Base-by-base conservation (phyloP, 2,888 invertebrate species). In the Germaria angustata region DNA sequence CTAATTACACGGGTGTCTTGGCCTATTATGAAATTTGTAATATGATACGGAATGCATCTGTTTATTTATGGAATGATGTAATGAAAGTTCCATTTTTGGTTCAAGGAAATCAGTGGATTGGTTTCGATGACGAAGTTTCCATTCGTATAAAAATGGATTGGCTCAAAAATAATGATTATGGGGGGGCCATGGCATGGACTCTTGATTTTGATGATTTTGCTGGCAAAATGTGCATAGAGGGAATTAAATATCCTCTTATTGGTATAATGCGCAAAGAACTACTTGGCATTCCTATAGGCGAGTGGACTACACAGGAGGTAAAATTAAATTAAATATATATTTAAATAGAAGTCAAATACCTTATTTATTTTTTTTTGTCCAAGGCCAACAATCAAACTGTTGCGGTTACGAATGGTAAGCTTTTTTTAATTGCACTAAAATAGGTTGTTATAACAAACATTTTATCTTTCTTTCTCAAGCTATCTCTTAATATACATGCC, bases 131-230 rank as follows among this genome's bases (percentile, higher is more conserved):
- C 87, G 97, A 97, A 87, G 93, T 98, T 86, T 97, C 97, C 86
- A 93, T 15, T 13, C 17, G 2, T 15, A 51, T 87, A 2, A 89
- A 97, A 97, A 97, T 96, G 94, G 95, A 95, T 78, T 98, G 98
- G 98, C 92, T 98, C 79, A 97, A 96, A 90, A 96, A 97, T 88
- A 96, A 97, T 93, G 97, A 97, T 28, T 97, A 97, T 85, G 98
- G 97, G 44, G 98, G 98, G 20, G 97, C 98, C 75, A 98, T 98
- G 97, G 95, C 98, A 63, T 98, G 98, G 98, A 97, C 98, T 0
- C 93, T 98, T 28, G 98, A 98, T 88, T 91, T 98, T 97, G 98
- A 98, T 88, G 98, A 98, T 91, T 98, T 98, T 92, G 93, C 94
- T 84, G 98, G 98, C 94, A 95, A 8, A 98, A 98, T 87, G 0